Conservation (phyloP, 2,797 vertebrate genomes). For the Allobates femoralis region DNA sequence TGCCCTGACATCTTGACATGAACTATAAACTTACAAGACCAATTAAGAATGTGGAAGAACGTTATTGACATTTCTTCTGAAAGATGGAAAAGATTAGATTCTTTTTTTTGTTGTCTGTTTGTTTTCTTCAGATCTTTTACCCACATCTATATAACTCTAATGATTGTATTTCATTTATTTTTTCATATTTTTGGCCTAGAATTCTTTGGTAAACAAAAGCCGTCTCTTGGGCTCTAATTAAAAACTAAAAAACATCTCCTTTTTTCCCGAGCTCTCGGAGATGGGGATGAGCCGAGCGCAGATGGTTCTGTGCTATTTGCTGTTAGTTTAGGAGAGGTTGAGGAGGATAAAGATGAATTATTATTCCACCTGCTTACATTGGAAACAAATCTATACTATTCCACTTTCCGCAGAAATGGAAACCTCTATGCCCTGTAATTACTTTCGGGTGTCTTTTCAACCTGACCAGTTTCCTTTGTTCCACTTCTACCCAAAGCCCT, state of each 20-base stretch:
- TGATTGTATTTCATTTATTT: constrained; percentile 26
- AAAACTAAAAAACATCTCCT: constrained; percentile 15
- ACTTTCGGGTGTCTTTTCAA: not conserved
- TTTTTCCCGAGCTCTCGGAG: not conserved
- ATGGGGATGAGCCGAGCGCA: not conserved
- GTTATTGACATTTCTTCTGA: constrained; percentile 46
- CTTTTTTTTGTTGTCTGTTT: not conserved
- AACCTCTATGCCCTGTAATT: not conserved
- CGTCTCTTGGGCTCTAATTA: constrained; percentile 60
- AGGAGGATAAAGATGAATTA: constrained; percentile 41
- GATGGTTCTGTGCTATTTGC: not conserved
- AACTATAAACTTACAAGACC: constrained; percentile 55
- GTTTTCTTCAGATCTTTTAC: not conserved
- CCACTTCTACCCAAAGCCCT: not conserved
- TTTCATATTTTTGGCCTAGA: constrained; percentile 24
- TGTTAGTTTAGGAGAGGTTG: constrained; percentile 9
- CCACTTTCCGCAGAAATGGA: not conserved
- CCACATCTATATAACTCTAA: not conserved
- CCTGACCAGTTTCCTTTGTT: not conserved
- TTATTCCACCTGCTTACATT: constrained; percentile 18
- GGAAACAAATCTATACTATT: not conserved
- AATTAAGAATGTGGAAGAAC: constrained; percentile 48
- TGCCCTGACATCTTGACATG: constrained; percentile 53
- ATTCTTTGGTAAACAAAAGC: constrained; percentile 43
- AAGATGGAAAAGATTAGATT: constrained; percentile 13